Conservation (phyloP, 2,888 invertebrate genomes). For the Megastigmus dorsalis region DNA sequence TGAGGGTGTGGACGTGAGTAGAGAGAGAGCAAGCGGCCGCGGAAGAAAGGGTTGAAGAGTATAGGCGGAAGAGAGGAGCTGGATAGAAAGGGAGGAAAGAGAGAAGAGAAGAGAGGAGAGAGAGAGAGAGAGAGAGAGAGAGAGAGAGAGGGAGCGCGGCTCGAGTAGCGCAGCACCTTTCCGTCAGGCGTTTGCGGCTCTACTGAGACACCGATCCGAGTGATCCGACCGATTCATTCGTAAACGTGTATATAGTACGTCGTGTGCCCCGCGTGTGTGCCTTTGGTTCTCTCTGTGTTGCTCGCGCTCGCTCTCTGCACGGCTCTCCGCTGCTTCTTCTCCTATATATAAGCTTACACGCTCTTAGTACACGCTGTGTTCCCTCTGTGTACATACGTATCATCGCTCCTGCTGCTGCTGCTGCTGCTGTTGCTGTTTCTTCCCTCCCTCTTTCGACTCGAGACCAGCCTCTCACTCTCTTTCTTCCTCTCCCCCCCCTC, state of each 20-base stretch:
- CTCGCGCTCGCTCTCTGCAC: conserved; percentile 13
- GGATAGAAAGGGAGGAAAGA: background rate
- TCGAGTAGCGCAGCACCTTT: conserved; percentile 49
- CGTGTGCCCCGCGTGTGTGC: too few relatives aligned
- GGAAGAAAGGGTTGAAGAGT: background rate
- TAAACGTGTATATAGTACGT: too few relatives aligned
- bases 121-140: background rate
- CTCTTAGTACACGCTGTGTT: too few relatives aligned
- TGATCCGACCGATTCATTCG: conserved; percentile 17
- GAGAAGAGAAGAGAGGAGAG: background rate
- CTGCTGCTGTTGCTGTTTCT: background rate
- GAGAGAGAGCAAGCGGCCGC: background rate
- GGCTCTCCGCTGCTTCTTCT: background rate
- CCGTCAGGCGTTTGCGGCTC: conserved; percentile 52
- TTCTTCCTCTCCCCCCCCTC: background rate
- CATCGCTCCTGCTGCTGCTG: background rate
- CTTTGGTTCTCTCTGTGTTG: too few relatives aligned
- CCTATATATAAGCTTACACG: too few relatives aligned
- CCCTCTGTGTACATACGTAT: too few relatives aligned
- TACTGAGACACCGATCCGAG: conserved; percentile 37
- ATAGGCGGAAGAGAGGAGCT: background rate
- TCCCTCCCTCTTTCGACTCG: background rate
- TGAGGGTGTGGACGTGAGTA: too few relatives aligned
- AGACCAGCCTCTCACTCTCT: background rate
- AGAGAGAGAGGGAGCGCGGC: background rate